A percentile compares a stretch with the other conserved stretches of the same genome.
Evolutionary conservation across 2,113 vertebrate genomes (phyloP).

Genomic region (Drymodes brunneopygia): DNA sequence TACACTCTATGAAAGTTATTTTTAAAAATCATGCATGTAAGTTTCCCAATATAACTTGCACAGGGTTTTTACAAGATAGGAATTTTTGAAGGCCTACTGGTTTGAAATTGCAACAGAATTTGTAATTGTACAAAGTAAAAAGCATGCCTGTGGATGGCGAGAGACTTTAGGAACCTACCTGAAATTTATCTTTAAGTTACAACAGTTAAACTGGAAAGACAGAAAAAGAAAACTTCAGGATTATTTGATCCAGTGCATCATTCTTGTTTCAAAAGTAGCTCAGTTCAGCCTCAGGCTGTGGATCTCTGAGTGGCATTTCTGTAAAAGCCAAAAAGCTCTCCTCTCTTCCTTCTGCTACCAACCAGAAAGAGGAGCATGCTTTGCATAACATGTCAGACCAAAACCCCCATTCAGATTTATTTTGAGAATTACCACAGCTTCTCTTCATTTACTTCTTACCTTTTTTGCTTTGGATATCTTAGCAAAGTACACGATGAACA

Average conservation of each 20-base stretch:
- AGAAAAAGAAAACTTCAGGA: not conserved
- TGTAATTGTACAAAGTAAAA: not conserved
- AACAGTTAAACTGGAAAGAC: not conserved
- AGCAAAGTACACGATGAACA: not conserved
- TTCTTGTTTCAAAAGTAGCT: not conserved
- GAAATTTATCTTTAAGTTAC: not conserved
- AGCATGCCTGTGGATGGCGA: not conserved
- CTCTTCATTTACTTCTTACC: not conserved
- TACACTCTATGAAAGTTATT: not conserved
- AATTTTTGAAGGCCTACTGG: not conserved
- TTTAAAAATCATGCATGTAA: not conserved
- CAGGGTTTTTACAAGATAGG: not conserved
- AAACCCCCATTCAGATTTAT: not conserved
- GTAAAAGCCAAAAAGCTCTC: not conserved
- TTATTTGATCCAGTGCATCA: not conserved
- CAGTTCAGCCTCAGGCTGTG: not conserved
- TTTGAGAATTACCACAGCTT: not conserved
- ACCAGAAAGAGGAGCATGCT: not conserved
- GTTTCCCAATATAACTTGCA: not conserved
- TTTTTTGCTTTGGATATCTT: not conserved
- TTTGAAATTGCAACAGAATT: not conserved
- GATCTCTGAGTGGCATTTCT: not conserved
- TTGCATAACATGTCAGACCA: not conserved
- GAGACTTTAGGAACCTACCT: not conserved
- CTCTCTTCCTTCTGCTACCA: not conserved